Evolutionary conservation across 2,113 vertebrate genomes (phyloP).

Genomic region (Formicarius rufipectus): DNA sequence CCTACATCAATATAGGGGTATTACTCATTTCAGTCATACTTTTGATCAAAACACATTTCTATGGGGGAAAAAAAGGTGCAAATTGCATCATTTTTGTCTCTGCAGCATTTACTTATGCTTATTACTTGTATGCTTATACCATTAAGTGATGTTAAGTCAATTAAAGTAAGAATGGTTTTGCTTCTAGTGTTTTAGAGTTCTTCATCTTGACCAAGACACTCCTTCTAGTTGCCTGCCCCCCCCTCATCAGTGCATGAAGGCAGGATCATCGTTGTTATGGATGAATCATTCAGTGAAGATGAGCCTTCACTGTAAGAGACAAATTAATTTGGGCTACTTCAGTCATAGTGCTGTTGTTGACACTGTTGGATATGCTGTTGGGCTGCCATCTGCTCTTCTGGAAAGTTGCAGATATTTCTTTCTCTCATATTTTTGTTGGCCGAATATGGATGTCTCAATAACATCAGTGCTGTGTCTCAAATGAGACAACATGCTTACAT

Average conservation of each 20-base stretch:
- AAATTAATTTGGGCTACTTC: not conserved
- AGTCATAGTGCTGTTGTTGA: not conserved
- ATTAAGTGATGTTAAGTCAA: not conserved
- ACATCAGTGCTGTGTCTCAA: not conserved
- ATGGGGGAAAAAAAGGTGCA: not conserved
- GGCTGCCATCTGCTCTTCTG: not conserved
- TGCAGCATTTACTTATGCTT: not conserved
- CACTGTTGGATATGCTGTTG: fast-evolving
- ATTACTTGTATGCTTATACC: not conserved
- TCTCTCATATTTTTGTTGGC: not conserved
- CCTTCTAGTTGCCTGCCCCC: not conserved
- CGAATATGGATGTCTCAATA: not conserved
- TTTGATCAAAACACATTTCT: not conserved
- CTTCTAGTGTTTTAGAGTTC: not conserved
- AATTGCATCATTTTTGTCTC: not conserved
- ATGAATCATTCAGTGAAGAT: not conserved
- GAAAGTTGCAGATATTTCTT: not conserved
- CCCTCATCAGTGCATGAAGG: not conserved
- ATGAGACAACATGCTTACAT: not conserved
- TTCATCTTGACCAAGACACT: not conserved
- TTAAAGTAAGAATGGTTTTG: not conserved
- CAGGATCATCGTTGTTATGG: not conserved
- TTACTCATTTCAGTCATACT: not conserved
- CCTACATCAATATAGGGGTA: not conserved
- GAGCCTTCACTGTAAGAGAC: not conserved